Conservation (phyloP, 1,140 invertebrate species). For the Drosophila kanapiae region DNA sequence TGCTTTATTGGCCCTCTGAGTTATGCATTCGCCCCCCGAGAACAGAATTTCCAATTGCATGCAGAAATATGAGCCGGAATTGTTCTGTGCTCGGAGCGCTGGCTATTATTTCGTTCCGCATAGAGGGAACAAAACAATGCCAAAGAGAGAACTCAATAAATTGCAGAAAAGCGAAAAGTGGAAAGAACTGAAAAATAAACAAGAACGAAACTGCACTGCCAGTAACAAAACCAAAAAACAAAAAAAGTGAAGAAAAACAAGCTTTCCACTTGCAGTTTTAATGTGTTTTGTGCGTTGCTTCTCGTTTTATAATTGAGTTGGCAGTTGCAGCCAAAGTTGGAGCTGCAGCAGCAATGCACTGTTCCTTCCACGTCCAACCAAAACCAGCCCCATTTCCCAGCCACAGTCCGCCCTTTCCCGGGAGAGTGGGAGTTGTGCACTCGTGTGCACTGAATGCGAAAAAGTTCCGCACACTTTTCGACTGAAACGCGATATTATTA, state of each 20-base stretch:
- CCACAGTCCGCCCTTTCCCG: slow-evolving; percentile 4
- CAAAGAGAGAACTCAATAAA: slow-evolving; percentile 67
- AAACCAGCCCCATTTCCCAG: slow-evolving; percentile 1
- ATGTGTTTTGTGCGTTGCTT: slow-evolving; percentile 81
- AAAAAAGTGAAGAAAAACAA: slow-evolving; percentile 46
- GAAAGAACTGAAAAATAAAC: slow-evolving; percentile 63
- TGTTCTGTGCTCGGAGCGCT: slow-evolving; percentile 24
- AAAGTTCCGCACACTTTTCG: slow-evolving; percentile 71
- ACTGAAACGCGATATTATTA: slow-evolving; percentile 70
- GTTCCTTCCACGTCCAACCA: neutral
- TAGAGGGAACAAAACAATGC: slow-evolving; percentile 52
- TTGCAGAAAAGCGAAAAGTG: slow-evolving; percentile 60
- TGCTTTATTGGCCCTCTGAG: slow-evolving; percentile 60
- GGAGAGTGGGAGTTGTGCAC: slow-evolving; percentile 46
- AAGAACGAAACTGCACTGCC: slow-evolving; percentile 51
- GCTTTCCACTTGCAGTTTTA: slow-evolving; percentile 80
- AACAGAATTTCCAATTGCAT: slow-evolving; percentile 51
- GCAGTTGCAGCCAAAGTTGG: slow-evolving; percentile 53
- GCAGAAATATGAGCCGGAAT: slow-evolving; percentile 45
- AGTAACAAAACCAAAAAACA: slow-evolving; percentile 15
- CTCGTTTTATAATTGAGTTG: slow-evolving; percentile 80
- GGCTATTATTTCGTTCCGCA: slow-evolving; percentile 46
- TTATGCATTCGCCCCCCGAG: slow-evolving; percentile 28
- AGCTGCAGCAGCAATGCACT: slow-evolving; percentile 36
- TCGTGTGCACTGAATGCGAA: slow-evolving; percentile 83